A percentile compares a stretch with the other conserved stretches of the same genome.
These are phyloP conservation scores for Pteria penguin DNA, from an alignment of 2,888 invertebrate species.

Conservation along the genomic window DNA sequence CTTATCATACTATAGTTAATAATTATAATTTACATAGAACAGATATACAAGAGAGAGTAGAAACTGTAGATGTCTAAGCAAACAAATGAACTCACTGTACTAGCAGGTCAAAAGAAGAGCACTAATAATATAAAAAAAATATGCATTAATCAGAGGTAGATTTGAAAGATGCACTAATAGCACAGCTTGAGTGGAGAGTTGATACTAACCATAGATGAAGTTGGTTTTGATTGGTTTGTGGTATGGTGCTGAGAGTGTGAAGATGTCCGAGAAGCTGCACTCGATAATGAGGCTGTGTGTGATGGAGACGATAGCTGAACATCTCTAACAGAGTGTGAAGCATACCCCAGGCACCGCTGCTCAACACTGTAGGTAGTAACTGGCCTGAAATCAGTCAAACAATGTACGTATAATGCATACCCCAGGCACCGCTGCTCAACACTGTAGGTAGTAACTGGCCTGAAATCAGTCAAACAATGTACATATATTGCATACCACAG, in stretches of 20 bases:
- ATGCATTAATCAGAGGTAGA: neutral
- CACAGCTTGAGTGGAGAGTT: no score
- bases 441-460: conserved; percentile 93
- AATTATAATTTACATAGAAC: no score
- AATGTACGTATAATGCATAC: conserved; percentile 97
- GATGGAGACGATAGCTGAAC: conserved; percentile 97
- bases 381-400: conserved; percentile 88
- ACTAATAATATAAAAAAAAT: neutral
- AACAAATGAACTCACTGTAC: neutral
- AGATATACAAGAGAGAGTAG: no score
- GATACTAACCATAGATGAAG: conserved; percentile 91
- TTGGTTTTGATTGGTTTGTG: conserved; percentile 97
- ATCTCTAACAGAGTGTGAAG: conserved; percentile 97
- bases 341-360: conserved; percentile 96
- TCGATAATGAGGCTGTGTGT: conserved; percentile 96
- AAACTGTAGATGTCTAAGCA: no score
- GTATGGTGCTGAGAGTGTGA: conserved; percentile 93
- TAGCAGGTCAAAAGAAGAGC: neutral
- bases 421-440: conserved; percentile 95
- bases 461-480: no score
- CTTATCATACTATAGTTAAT: no score
- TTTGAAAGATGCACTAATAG: neutral
- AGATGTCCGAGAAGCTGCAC: conserved; percentile 94
- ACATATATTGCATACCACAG: conserved; percentile 95
- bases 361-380: conserved; percentile 93